Base-by-base conservation (phyloP, 2,797 vertebrate species). In the Menidia menidia region DNA sequence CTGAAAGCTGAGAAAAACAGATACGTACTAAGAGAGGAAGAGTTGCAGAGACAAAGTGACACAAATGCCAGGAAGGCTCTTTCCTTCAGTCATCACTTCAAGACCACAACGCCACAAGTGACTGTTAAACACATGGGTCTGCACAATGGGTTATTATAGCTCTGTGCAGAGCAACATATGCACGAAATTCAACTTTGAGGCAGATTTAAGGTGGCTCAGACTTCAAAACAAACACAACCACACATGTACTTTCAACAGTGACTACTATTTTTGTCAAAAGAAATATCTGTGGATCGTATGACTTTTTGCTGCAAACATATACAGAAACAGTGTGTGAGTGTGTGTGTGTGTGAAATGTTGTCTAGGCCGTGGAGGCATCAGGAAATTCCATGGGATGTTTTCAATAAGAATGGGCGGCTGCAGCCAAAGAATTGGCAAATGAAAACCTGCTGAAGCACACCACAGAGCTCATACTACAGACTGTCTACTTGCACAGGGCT, bases 361-460 rank as follows among this genome's bases (percentile, higher is more conserved):
- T 84, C 88, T 88, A 57, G 80, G 91, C 84, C 77, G 73, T 64
- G 88, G 89, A 88, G 80, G 85, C 74, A 56, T 85, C 86, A 93
- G 92, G 92, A 95, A 93, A 94, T 94, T 94, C 92, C 93, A 89
- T 63, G 79, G 92, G 92, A 94, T 95, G 93, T 93, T 94, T 94
- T 93, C 87, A 94, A 93, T 94, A 92, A 94, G 83, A 69, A 47
- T 4, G 52, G 73, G 75, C 84, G 83, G 83, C 76, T 31, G 85
- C 85, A 80, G 86, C 85, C 74, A 84, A 72, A 75, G 84, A 87
- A 73, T 87, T 79, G 82, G 87, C 84, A 92, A 93, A 94, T 92
- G 85, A 93, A 89, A 93, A 91, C 88, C 88, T 90, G 90, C 88
- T 92, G 93, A 92, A 89, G 68, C 74, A 70, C 79, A 86, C 81